phyloP scores from a whole-genome alignment of 1,140 invertebrate genomes.

The Diploscapter pachys region DNA sequence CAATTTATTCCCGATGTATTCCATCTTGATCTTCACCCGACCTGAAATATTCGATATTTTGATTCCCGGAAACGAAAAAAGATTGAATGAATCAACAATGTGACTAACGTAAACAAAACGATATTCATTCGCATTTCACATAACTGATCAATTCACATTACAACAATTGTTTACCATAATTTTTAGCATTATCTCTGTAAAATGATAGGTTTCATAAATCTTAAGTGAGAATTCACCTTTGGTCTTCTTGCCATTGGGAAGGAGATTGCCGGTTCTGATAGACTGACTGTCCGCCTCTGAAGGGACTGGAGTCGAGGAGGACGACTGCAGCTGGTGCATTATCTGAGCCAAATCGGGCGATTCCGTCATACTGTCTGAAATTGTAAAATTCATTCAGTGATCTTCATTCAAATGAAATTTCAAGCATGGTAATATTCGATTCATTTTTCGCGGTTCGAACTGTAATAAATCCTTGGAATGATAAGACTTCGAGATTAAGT shows the following conservation, averaged over 20 bases:
- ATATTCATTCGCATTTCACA: no score
- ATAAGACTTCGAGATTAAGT: no score
- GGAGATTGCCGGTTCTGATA: constrained; percentile 14
- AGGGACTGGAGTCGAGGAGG: not conserved
- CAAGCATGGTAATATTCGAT: no score
- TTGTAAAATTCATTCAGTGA: no score
- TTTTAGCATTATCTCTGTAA: constrained; percentile 8
- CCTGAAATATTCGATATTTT: constrained; percentile 65
- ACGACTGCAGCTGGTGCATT: constrained; percentile 26
- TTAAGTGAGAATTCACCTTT: constrained; percentile 36
- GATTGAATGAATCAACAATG: no score
- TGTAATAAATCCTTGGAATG: no score
- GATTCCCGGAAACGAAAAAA: not conserved
- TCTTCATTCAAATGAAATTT: no score
- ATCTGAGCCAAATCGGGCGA: constrained; percentile 20
- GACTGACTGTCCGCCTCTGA: constrained; percentile 16
- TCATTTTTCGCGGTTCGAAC: no score
- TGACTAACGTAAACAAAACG: no score
- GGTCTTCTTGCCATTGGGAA: constrained; percentile 58
- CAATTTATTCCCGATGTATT: constrained; percentile 99
- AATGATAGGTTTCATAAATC: not conserved
- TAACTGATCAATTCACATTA: no score
- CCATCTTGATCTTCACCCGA: constrained; percentile 99
- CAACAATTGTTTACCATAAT: no score
- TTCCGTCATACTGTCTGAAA: constrained; percentile 14